phyloP scores from a whole-genome alignment of 2,888 invertebrate species.

The Yponomeuta evonymella region DNA sequence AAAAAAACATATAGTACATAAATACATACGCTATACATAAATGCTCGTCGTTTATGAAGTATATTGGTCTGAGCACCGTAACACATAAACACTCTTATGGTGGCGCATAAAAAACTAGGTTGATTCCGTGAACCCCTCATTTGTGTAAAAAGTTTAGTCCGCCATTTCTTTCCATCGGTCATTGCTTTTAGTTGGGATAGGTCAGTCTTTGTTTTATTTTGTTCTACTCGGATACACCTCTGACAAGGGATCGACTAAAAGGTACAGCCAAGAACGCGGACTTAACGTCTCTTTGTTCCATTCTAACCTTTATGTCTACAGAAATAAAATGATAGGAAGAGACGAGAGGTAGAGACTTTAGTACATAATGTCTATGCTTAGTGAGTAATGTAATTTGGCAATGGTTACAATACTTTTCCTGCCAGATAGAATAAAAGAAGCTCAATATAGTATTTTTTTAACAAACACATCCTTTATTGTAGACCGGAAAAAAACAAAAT shows the following conservation, averaged over 20 bases:
- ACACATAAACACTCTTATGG: background rate
- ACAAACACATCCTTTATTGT: too few relatives aligned
- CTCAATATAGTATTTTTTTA: too few relatives aligned
- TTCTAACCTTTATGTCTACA: background rate
- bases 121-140: background rate
- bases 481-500: too few relatives aligned
- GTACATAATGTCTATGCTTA: background rate
- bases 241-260: background rate
- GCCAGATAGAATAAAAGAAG: too few relatives aligned
- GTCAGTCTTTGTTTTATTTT: slow-evolving; percentile 3
- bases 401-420: background rate
- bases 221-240: background rate
- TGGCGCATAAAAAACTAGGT: background rate
- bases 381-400: background rate
- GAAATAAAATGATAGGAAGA: background rate
- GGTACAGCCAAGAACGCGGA: background rate
- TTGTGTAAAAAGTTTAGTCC: background rate
- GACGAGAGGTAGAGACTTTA: background rate
- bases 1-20: too few relatives aligned
- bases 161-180: background rate
- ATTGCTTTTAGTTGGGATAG: background rate
- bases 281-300: background rate
- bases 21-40: background rate
- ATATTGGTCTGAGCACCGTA: background rate
- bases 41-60: background rate